These are phyloP conservation scores for Trachelus stipa DNA, from an alignment of 2,888 invertebrate species.

Conservation along the genomic window DNA sequence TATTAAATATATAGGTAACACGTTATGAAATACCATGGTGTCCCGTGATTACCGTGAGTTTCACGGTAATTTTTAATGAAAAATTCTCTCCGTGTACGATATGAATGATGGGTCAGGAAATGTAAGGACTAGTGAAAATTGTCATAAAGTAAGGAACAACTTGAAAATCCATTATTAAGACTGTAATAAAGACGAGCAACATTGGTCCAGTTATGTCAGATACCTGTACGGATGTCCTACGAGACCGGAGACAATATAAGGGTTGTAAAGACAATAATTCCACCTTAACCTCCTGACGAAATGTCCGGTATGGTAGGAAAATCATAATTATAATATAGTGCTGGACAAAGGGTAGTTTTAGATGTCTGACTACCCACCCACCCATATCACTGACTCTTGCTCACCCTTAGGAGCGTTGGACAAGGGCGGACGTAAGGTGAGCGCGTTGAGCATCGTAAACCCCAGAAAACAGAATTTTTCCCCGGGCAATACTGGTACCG, in stretches of 20 bases:
- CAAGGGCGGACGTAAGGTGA: constrained; percentile 37
- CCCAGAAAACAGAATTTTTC: constrained; percentile 48
- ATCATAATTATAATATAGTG: constrained; percentile 13
- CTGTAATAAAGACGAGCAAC: constrained; percentile 41
- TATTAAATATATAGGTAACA: no score
- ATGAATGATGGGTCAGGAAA: no score
- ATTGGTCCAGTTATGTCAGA: constrained; percentile 10
- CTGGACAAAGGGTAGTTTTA: background rate
- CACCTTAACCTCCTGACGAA: constrained; percentile 8
- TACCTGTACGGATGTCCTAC: background rate
- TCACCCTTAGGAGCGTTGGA: constrained; percentile 15
- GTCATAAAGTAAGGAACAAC: constrained; percentile 50
- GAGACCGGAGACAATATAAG: constrained; percentile 7
- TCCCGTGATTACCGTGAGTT: no score
- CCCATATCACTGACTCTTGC: background rate
- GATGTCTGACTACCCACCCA: background rate
- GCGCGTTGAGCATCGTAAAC: constrained; percentile 48
- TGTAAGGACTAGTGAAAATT: background rate
- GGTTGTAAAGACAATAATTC: constrained; percentile 30
- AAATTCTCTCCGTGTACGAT: no score
- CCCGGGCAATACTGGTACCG: constrained; percentile 41
- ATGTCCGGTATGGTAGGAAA: background rate
- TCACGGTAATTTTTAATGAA: no score
- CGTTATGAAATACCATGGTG: no score
- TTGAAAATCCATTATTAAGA: constrained; percentile 62